Conservation (phyloP, 37 sponge, comb jelly and placozoan species). For the Cliona cf. orientalis region DNA sequence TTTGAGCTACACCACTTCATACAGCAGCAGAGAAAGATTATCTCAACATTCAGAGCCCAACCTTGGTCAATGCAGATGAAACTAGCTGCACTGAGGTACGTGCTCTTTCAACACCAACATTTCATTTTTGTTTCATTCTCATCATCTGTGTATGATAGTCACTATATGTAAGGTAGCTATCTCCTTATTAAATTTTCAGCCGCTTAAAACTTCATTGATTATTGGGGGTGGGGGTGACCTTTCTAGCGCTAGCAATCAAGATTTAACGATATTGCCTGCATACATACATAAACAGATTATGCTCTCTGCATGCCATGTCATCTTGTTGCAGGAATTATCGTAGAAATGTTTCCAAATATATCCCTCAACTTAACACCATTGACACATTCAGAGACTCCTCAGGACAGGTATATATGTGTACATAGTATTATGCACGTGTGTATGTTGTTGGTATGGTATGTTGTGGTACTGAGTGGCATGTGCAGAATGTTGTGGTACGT, state of each 20-base stretch:
- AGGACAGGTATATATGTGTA: neutral
- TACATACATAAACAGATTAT: too few species aligned
- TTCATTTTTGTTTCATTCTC: neutral
- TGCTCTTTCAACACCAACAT: too few species aligned
- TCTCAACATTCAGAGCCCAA: constrained; percentile 55
- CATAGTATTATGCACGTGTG: neutral
- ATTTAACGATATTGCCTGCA: too few species aligned
- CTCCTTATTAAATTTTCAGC: neutral
- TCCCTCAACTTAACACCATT: constrained; percentile 36
- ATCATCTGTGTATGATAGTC: neutral
- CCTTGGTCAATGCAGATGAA: constrained; percentile 89
- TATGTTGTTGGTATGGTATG: neutral
- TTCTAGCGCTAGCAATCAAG: too few species aligned
- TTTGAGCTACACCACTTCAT: constrained; percentile 46
- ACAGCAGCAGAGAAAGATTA: constrained; percentile 78
- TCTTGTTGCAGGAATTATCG: constrained; percentile 51
- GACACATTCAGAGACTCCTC: constrained; percentile 41
- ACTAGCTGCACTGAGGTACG: constrained; percentile 54
- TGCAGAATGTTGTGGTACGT: too few species aligned
- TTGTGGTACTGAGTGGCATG: neutral
- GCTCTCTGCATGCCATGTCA: too few species aligned
- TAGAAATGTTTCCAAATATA: constrained; percentile 32
- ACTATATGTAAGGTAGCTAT: neutral
- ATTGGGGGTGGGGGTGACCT: too few species aligned
- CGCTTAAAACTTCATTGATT: too few species aligned